A percentile compares a stretch with the other conserved stretches of the same genome.
Evolutionary conservation across 2,797 vertebrate species (phyloP).

Genomic region (Antrozous pallidus): DNA sequence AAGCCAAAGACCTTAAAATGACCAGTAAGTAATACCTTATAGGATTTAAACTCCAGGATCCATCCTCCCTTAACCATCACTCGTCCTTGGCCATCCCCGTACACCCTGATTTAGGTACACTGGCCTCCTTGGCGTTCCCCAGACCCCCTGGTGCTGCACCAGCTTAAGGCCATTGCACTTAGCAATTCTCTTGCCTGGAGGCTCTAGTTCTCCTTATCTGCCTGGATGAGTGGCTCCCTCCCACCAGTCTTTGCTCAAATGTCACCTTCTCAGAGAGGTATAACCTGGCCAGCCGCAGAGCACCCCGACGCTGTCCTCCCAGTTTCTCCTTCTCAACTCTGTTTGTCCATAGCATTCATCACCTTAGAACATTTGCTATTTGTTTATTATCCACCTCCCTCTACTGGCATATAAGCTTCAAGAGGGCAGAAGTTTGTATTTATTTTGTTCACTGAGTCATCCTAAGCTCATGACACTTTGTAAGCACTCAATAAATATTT

Average conservation of each 20-base stretch:
- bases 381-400: neutral
- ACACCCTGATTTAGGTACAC: neutral
- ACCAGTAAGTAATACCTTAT: neutral
- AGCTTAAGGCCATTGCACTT: too few relatives aligned
- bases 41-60: neutral
- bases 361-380: neutral
- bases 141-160: too few relatives aligned
- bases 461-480: neutral
- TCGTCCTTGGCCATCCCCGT: neutral
- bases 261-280: neutral
- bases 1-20: neutral
- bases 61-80: neutral
- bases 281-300: neutral
- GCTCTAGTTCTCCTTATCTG: neutral
- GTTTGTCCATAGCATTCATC: neutral
- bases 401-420: neutral
- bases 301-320: neutral
- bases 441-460: neutral
- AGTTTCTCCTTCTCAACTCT: neutral
- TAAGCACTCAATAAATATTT: neutral
- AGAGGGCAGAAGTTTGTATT: neutral
- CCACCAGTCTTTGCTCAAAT: neutral
- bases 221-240: neutral
- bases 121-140: neutral
- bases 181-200: neutral